Base-by-base conservation (phyloP, 2,113 vertebrate genomes). In the Poecilia latipinna region DNA sequence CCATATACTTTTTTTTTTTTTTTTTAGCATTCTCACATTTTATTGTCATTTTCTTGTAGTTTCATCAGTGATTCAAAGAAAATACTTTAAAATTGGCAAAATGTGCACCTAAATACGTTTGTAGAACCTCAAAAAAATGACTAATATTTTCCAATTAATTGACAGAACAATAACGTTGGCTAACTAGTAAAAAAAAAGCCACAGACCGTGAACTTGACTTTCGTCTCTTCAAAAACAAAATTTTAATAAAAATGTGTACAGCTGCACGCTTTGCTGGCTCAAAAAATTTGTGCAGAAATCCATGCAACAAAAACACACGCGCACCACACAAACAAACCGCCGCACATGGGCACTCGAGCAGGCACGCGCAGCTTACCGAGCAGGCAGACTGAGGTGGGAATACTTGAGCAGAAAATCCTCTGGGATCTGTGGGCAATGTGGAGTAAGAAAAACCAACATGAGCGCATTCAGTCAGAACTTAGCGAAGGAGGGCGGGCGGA, bases 391-490 rank as follows among this genome's bases (percentile, higher is more conserved):
- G 70, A 48, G 75, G 72, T 78, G 82, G 65, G 82, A 81, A 80
- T 75, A 73, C 80, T 63, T 15, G 19, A 78, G 70, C 63, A 65
- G 51, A 83, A 12, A 85, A 77, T 81, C 89, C 85, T 3, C 33
- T 68, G 86, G 85, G 84, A 91, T 90, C 86, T 85, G 31, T 57
- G 79, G 85, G 88, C 83, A 75, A 86, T 61, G 86, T 83, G 77
- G 88, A 82, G 82, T 79, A 84, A 86, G 82, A 83, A 87, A 66
- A 86, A 85, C 79, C 69, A 12, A 88, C 86, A 84, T 72, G 70
- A 85, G 83, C 68, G 74, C 62, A 39, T 82, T 82, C 85, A 86
- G 85, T 86, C 76, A 74, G 78, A 87, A 82, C 84, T n/a, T 11
- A 12, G 44, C 17, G 19, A 37, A 10, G 35, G 35, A 11, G 84